Base-by-base conservation (phyloP, 2,113 vertebrate genomes). In the Bubo scandiacus region DNA sequence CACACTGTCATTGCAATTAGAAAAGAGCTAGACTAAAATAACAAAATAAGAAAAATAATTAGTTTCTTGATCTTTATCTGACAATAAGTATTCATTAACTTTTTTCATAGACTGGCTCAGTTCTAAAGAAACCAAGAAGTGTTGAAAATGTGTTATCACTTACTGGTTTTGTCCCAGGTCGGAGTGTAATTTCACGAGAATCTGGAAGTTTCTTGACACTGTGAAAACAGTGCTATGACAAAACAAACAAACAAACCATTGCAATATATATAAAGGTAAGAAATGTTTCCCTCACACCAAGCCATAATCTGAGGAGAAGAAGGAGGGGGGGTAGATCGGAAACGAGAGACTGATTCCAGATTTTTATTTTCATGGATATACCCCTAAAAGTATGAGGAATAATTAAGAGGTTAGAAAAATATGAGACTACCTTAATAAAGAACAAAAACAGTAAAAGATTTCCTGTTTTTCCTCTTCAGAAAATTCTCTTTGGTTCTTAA, bases 141-240 rank as follows among this genome's bases (percentile, higher is more conserved):
- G 52, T 70, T 91, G 54, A 81, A 81, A 70, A 42, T 5, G 16
- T 47, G 7, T 89, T 81, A 29, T 51, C 27, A 97, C 99, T 99
- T 98, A 99, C 99, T 29, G 99, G 99, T 97, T 99, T 99, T 57
- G 98, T 98, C 94, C 99, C 99, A 52, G 99, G 99, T 74, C 98
- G 98, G 45, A 99, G 97, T 3, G 99, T 99, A 97, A 99, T 99
- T 96, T 99, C 99, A 97, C 99, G 99, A 12, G 99, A 99, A 95
- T 99, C 99, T 83, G 99, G 99, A 96, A 99, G 99, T 98, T 98
- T 99, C 97, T 98, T 99, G 47, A 99, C 97, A 86, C 11, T 51
- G 25, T 83, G n/a, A 82, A 63, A 54, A 61, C 0, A 62, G 5
- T 54, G 13, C 4, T 54, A 52, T 13, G 5, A n/a, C n/a, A n/a